A percentile compares a stretch with the other conserved stretches of the same genome.
Evolutionary conservation across 2,888 invertebrate genomes (phyloP).

Genomic region (Melipona beecheii): DNA sequence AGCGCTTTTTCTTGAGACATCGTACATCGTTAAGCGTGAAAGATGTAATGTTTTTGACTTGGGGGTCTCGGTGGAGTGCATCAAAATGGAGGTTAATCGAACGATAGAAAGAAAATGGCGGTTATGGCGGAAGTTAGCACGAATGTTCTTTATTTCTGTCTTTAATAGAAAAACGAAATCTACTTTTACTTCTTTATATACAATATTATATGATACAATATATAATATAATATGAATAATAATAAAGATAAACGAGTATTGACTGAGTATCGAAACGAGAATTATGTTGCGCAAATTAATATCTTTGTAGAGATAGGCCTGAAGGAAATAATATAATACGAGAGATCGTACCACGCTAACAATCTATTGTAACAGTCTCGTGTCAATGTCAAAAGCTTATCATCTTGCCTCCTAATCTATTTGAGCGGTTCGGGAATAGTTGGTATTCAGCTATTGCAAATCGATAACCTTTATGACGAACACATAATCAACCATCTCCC

Average conservation of each 20-base stretch:
- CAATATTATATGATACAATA: too few species aligned
- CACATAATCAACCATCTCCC: not conserved
- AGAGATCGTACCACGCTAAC: not conserved
- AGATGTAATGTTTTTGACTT: not conserved
- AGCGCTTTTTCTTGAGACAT: not conserved
- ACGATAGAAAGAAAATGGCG: too few species aligned
- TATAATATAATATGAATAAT: too few species aligned
- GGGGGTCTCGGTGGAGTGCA: not conserved
- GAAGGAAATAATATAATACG: not conserved
- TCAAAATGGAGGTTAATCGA: constrained; percentile 1
- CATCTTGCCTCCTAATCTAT: not conserved
- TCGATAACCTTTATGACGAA: not conserved
- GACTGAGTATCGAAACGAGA: too few species aligned
- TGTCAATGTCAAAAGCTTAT: not conserved
- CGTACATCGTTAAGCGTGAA: not conserved
- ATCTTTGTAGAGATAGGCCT: too few species aligned
- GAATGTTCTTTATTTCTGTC: too few species aligned
- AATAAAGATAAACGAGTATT: too few species aligned
- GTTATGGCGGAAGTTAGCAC: too few species aligned
- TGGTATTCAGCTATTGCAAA: not conserved
- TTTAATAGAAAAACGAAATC: too few species aligned
- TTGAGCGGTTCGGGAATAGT: not conserved
- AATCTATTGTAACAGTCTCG: not conserved
- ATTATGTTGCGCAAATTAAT: not conserved
- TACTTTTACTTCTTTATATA: too few species aligned